phyloP scores from a whole-genome alignment of 1,140 invertebrate genomes.

The Listronotus bonariensis region DNA sequence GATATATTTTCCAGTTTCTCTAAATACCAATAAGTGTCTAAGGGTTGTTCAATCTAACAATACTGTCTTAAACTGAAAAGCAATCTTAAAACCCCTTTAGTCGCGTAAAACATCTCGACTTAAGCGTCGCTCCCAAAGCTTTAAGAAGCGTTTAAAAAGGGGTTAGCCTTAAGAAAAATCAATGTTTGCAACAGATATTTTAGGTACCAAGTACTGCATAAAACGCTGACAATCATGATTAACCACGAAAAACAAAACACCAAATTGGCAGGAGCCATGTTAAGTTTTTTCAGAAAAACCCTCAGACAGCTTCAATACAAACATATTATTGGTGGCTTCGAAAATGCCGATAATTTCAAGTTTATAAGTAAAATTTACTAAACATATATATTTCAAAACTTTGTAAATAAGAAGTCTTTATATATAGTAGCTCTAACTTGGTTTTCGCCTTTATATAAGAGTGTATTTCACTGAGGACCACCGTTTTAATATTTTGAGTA shows the following conservation, averaged over 20 bases:
- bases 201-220: background rate
- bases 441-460: conserved; percentile 29
- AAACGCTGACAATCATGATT: conserved; percentile 8
- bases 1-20: conserved; percentile 29
- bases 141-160: background rate
- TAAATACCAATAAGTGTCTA: conserved; percentile 7
- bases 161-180: background rate
- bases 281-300: conserved; percentile 16
- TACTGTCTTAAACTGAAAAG: conserved; percentile 2
- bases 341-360: conserved; percentile 5
- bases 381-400: conserved; percentile 35
- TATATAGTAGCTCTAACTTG: conserved; percentile 34
- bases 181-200: background rate
- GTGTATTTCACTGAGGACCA: conserved; percentile 32
- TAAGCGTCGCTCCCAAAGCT: background rate
- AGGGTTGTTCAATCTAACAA: conserved; percentile 9
- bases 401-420: conserved; percentile 37
- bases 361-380: conserved; percentile 21
- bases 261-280: conserved; percentile 8
- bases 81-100: conserved; percentile 3
- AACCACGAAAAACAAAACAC: background rate
- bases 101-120: background rate
- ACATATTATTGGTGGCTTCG: background rate
- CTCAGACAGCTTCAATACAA: conserved; percentile 11
- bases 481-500: conserved; percentile 2